Percentiles rank a stretch among this genome's conserved stretches.
phyloP scores from a whole-genome alignment of 2,113 vertebrate genomes.

The Taurulus bubalis region DNA sequence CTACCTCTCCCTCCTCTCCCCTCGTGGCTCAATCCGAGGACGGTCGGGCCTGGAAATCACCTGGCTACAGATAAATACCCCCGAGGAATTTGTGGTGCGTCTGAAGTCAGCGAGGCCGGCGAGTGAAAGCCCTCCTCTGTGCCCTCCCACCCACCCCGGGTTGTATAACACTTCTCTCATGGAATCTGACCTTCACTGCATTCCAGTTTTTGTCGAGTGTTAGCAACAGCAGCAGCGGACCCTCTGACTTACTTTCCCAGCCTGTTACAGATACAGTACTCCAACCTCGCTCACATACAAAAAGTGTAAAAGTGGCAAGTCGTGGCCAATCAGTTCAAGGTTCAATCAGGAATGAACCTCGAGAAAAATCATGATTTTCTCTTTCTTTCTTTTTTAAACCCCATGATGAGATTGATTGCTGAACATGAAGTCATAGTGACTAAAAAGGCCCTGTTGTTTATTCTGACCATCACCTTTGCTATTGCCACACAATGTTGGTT shows the following conservation, averaged over 20 bases:
- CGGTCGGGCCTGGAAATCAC: constrained; percentile 74
- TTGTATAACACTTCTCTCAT: constrained; percentile 77
- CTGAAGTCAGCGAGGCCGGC: constrained; percentile 75
- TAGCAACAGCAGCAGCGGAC: constrained; percentile 66
- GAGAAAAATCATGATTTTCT: neutral
- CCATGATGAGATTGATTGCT: neutral
- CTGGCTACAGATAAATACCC: constrained; percentile 80
- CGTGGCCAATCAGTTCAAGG: neutral
- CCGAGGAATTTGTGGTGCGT: constrained; percentile 74
- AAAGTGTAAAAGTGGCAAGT: neutral
- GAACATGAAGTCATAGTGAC: neutral
- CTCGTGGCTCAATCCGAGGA: constrained; percentile 34
- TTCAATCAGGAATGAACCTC: neutral
- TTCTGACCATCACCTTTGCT: neutral
- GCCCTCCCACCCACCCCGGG: constrained; percentile 57
- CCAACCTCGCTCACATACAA: neutral
- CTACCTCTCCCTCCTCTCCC: neutral
- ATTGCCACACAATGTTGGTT: neutral
- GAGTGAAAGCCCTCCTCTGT: constrained; percentile 68
- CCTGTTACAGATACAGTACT: constrained; percentile 26
- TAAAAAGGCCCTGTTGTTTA: neutral
- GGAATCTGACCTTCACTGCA: constrained; percentile 83
- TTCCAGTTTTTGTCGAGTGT: constrained; percentile 71
- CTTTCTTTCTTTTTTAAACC: neutral
- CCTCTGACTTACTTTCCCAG: constrained; percentile 36